Percentiles rank a stretch among this genome's conserved stretches.
phyloP scores from a whole-genome alignment of 2,113 vertebrate species.

The Pelobates fuscus region DNA sequence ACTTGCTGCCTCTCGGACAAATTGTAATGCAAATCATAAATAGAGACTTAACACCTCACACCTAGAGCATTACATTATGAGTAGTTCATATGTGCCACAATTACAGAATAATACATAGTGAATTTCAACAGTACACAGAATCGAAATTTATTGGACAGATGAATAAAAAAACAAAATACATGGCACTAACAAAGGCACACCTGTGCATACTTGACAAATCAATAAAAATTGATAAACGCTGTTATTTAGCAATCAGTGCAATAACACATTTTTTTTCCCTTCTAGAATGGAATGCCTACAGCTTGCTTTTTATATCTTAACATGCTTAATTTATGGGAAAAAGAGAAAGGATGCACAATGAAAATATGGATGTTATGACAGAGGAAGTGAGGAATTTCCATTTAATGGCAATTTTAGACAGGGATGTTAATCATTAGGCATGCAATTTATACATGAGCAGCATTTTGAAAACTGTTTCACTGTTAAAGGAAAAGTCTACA shows the following conservation, averaged over 20 bases:
- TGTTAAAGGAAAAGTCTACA: too few relatives aligned
- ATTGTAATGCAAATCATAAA: conserved; percentile 38
- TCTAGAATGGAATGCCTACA: conserved; percentile 10
- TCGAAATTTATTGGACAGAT: conserved; percentile 29
- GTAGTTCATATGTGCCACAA: background rate
- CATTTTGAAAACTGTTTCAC: background rate
- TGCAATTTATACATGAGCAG: background rate
- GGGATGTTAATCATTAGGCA: conserved; percentile 4
- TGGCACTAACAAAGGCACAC: conserved; percentile 30
- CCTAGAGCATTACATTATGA: conserved; percentile 35
- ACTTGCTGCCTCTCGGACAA: conserved; percentile 15
- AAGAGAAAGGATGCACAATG: conserved; percentile 13
- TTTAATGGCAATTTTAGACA: background rate
- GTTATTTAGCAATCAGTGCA: conserved; percentile 23
- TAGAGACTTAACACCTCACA: conserved; percentile 29
- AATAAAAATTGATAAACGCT: conserved; percentile 39
- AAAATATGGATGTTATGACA: conserved; percentile 14
- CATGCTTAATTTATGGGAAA: conserved; percentile 30
- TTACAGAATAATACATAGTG: background rate
- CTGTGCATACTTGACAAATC: conserved; percentile 38
- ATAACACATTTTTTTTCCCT: conserved; percentile 13
- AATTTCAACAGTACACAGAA: conserved; percentile 5
- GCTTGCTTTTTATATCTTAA: conserved; percentile 34
- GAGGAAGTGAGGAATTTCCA: conserved; percentile 11
- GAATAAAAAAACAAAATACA: conserved; percentile 28